Percentiles rank a stretch among this genome's conserved stretches.
These are phyloP conservation scores for Acleris holmiana DNA, from an alignment of 2,888 invertebrate species.

Conservation along the genomic window DNA sequence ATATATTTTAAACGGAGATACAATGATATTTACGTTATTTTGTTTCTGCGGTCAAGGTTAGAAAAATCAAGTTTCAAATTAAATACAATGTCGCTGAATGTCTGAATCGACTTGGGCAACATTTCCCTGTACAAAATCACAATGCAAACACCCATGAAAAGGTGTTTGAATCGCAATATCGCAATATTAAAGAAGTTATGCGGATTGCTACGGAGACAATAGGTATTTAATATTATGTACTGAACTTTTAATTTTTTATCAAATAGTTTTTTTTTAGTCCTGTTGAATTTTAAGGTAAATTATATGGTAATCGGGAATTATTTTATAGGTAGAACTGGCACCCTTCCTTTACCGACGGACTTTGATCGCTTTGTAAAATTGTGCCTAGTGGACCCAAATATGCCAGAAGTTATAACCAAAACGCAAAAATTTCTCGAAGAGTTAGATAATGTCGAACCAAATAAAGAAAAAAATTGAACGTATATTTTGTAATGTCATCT, in stretches of 20 bases:
- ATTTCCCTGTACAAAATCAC: constrained; percentile 61
- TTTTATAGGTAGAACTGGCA: constrained; percentile 11
- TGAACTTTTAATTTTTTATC: no score
- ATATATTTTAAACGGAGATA: not conserved
- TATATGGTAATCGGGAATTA: not conserved
- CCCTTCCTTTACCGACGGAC: constrained; percentile 46
- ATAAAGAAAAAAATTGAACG: not conserved
- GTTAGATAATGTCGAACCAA: constrained; percentile 29
- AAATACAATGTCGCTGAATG: constrained; percentile 50
- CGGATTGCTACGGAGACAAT: constrained; percentile 53
- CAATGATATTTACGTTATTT: constrained; percentile 8
- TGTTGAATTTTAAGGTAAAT: not conserved
- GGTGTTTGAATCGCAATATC: constrained; percentile 49
- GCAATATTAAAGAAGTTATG: constrained; percentile 59
- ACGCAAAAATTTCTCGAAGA: constrained; percentile 57
- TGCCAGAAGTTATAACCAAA: constrained; percentile 60
- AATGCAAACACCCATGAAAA: constrained; percentile 42
- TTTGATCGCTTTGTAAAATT: constrained; percentile 63
- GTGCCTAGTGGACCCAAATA: constrained; percentile 70
- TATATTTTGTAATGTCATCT: not conserved
- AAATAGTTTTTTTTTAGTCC: not conserved
- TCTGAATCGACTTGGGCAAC: constrained; percentile 52
- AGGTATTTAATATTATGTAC: constrained; percentile 46
- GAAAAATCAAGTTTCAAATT: constrained; percentile 72
- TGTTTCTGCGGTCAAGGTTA: constrained; percentile 50